phyloP scores from a whole-genome alignment of 1,140 invertebrate species.

The Marisa cornuarietis region DNA sequence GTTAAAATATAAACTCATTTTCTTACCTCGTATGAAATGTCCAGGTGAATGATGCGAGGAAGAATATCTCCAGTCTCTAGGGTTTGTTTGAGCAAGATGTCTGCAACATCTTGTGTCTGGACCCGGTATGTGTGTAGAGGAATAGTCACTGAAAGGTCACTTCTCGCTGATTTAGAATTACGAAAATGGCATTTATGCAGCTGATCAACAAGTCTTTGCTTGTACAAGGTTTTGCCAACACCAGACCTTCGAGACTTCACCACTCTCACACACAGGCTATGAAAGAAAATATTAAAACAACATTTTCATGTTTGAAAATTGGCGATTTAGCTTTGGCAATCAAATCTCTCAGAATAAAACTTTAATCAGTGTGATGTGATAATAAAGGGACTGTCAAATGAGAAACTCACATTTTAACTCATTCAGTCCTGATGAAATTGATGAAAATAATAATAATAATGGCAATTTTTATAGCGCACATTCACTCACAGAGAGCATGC shows the following conservation, averaged over 20 bases:
- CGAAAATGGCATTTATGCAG: neutral
- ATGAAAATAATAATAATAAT: too few species aligned
- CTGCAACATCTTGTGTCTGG: constrained; percentile 31
- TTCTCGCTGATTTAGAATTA: constrained; percentile 11
- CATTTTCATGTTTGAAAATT: too few species aligned
- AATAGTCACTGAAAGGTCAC: constrained; percentile 32
- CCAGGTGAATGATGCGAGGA: constrained; percentile 54
- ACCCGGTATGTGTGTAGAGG: constrained; percentile 48
- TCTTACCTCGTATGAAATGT: constrained; percentile 55
- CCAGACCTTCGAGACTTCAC: constrained; percentile 53
- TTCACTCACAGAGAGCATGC: too few species aligned
- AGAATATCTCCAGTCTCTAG: constrained; percentile 26
- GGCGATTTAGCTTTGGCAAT: too few species aligned
- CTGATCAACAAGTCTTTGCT: constrained; percentile 38
- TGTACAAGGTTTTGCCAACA: constrained; percentile 56
- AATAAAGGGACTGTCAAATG: too few species aligned
- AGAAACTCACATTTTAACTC: too few species aligned
- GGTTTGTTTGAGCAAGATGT: constrained; percentile 39
- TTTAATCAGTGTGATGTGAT: too few species aligned
- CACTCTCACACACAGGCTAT: constrained; percentile 19
- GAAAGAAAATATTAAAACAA: too few species aligned
- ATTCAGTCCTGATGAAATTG: too few species aligned
- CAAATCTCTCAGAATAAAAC: too few species aligned
- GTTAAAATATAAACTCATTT: too few species aligned
- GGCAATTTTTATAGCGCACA: too few species aligned